phyloP scores from a whole-genome alignment of 2,888 invertebrate genomes.

The Cantharis nigra region DNA sequence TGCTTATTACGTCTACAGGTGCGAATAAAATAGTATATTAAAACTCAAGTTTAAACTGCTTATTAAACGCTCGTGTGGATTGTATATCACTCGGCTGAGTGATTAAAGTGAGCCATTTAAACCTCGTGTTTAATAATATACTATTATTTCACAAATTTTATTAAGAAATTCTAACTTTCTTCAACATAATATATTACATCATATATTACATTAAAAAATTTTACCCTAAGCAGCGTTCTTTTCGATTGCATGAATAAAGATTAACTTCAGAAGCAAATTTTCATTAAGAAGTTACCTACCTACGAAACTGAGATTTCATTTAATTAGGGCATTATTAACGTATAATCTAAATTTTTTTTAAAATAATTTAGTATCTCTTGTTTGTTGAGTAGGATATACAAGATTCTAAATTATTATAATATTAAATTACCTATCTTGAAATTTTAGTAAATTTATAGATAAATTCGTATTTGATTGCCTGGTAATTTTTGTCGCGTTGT shows the following conservation, averaged over 20 bases:
- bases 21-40: too few relatives aligned
- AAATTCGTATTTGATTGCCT: too few relatives aligned
- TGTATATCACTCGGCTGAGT: too few relatives aligned
- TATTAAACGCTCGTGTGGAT: too few relatives aligned
- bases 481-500: too few relatives aligned
- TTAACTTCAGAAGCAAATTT: conserved; percentile 16
- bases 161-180: background rate
- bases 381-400: background rate
- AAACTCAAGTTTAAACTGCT: too few relatives aligned
- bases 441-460: background rate
- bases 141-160: too few relatives aligned
- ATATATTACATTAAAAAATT: conserved; percentile 10
- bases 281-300: conserved; percentile 10
- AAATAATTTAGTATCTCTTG: background rate
- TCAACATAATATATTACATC: background rate
- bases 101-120: too few relatives aligned
- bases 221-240: conserved; percentile 1
- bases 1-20: too few relatives aligned
- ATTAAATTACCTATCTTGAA: background rate
- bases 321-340: conserved; percentile 8
- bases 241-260: conserved; percentile 16
- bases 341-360: background rate
- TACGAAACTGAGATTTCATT: conserved; percentile 7
- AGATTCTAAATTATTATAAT: background rate
- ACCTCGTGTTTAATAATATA: too few relatives aligned